Base-by-base conservation (phyloP, 64 coral and sea anemone species). In the Trachythela sp. region DNA sequence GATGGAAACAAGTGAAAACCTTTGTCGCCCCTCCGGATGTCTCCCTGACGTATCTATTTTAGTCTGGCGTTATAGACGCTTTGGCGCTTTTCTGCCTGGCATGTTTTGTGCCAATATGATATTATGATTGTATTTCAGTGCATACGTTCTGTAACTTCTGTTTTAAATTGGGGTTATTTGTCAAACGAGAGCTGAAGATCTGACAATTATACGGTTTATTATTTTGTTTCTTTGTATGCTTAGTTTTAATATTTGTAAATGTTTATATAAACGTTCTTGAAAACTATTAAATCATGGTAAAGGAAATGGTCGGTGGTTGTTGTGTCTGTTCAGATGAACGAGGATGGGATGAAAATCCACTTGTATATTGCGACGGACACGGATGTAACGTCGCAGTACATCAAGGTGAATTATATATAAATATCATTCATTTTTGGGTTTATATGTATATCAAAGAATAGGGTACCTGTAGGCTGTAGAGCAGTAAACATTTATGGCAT, bases 271-370 rank as follows among this genome's bases (percentile, higher is more conserved):
- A 9, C 56, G 56, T 0, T 64, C 4, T 27, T n/a, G 5, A 64
- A 27, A 22, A 64, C 8, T 6, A 20, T 59, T 17, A 6, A 64
- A n/a, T 64, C 56, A 92, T 85, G 87, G 87, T 92, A 70, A 99
- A 99, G 75, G 96, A 94, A 88, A 99, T 99, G 96, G 94, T 99
- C 84, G 96, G 96, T 15, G 96, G 96, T 33, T 99, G 96, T 39
- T 99, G 96, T 52, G 96, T 99, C 20, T 99, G 96, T 91, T 99
- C 96, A 13, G 96, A 99, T 83, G 96, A 99, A 87, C 84, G 96
- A 93, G 96, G 96, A 1, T 99, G 96, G 96, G 96, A 99, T 67
- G 96, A 99, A 89, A 99, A 99, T 84, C 96, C 96, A 17, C 84
- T 99, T 83, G 96, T 99, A 77, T 99, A 99, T 45, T 99, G 96